Evolutionary conservation across 2,888 invertebrate genomes (phyloP).

Genomic region (Cephus pulcher): DNA sequence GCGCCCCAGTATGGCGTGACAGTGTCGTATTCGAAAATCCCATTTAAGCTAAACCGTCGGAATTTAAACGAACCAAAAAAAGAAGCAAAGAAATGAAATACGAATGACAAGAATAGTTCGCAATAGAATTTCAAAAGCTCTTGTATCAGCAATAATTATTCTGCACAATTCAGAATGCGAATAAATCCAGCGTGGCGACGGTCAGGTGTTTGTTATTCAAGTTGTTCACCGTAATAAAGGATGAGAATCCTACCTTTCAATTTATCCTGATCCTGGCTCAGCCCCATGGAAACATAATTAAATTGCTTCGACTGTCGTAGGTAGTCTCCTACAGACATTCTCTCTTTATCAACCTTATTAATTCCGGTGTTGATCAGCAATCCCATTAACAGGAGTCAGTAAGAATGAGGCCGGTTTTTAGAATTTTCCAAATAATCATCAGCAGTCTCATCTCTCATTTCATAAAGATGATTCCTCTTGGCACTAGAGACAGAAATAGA

Average conservation of each 20-base stretch:
- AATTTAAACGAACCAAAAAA: neutral
- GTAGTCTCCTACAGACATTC: neutral
- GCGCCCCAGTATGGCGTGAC: neutral
- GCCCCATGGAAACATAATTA: neutral
- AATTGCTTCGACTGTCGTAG: neutral
- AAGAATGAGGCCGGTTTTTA: too few species aligned
- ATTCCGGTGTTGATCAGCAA: too few species aligned
- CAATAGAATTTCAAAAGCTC: too few species aligned
- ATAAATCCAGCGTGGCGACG: conserved; percentile 22
- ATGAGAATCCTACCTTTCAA: conserved; percentile 27
- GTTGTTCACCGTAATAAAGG: conserved; percentile 31
- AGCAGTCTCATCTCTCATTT: too few species aligned
- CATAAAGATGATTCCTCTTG: too few species aligned
- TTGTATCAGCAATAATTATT: too few species aligned
- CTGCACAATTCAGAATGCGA: neutral
- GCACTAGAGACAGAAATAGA: too few species aligned
- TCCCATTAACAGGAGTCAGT: too few species aligned
- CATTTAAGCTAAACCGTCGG: neutral
- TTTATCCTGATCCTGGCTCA: conserved; percentile 29
- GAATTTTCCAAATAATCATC: too few species aligned
- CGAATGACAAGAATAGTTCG: neutral
- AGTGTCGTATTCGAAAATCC: too few species aligned
- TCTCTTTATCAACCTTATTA: too few species aligned
- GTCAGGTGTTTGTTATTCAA: conserved; percentile 30
- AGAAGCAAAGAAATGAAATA: neutral